These are phyloP conservation scores for Zapus hudsonius DNA, from an alignment of 2,113 vertebrate genomes.

Conservation along the genomic window DNA sequence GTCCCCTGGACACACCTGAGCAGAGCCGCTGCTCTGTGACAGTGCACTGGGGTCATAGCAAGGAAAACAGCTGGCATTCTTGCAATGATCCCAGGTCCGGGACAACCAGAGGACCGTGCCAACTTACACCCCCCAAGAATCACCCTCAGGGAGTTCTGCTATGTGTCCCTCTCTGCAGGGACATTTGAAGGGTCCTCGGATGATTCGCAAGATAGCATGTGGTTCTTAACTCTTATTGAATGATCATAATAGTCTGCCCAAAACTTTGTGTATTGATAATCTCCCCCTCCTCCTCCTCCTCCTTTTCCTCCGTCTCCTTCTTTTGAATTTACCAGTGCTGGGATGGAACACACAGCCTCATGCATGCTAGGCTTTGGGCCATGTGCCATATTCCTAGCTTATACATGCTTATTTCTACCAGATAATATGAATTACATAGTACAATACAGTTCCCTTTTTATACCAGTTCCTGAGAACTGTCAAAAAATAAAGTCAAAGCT, in stretches of 20 bases:
- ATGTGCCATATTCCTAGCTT: background rate
- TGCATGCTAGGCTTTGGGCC: background rate
- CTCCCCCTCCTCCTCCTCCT: too few species aligned
- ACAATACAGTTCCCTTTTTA: background rate
- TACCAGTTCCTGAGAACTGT: background rate
- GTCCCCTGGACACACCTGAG: background rate
- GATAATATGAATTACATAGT: background rate
- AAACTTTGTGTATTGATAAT: background rate
- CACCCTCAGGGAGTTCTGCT: background rate
- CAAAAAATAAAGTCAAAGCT: background rate
- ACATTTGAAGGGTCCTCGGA: conserved; percentile 29
- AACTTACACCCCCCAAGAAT: background rate
- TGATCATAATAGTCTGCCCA: too few species aligned
- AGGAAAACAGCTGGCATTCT: conserved; percentile 1
- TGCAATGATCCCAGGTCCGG: background rate
- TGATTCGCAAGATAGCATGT: too few species aligned
- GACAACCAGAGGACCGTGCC: background rate
- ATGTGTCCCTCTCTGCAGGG: background rate
- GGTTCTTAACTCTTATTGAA: too few species aligned
- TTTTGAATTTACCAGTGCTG: too few species aligned
- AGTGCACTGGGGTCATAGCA: background rate
- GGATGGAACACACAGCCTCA: background rate
- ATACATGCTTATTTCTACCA: background rate
- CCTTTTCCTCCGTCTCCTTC: too few species aligned
- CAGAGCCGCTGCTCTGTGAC: background rate